phyloP scores from a whole-genome alignment of 37 sponge, comb jelly and placozoan genomes.

The Tethya wilhelma region DNA sequence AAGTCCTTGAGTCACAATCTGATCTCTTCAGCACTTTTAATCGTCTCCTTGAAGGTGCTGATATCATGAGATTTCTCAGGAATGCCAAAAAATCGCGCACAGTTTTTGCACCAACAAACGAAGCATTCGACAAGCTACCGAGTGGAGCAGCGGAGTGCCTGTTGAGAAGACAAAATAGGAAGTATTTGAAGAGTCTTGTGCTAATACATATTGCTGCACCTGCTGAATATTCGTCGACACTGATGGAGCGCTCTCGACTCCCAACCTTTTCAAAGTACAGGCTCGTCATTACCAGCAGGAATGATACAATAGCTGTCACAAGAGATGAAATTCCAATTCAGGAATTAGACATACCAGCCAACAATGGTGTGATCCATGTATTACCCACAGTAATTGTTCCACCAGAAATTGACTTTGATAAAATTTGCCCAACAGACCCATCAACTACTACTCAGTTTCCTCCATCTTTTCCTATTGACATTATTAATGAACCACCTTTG shows the following conservation, averaged over 20 bases:
- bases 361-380: conserved; percentile 48
- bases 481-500: too few relatives aligned
- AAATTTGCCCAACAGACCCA: neutral
- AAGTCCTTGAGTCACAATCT: neutral
- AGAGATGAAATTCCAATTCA: conserved; percentile 12
- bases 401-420: neutral
- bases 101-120: conserved; percentile 51
- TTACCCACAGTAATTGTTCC: conserved; percentile 3
- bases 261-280: neutral
- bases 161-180: neutral
- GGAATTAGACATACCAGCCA: conserved; percentile 31
- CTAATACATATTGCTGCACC: conserved; percentile 14
- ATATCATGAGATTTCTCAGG: neutral
- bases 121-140: conserved; percentile 19
- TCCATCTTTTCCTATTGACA: too few relatives aligned
- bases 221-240: conserved; percentile 28
- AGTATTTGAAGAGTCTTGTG: neutral
- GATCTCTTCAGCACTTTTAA: conserved; percentile 21
- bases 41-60: conserved; percentile 6
- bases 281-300: neutral
- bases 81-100: conserved; percentile 21
- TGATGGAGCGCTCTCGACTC: neutral
- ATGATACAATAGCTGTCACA: neutral
- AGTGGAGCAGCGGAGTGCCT: conserved; percentile 26
- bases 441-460: neutral